These are phyloP conservation scores for Ptychobarbus kaznakovi DNA, from an alignment of 2,797 vertebrate genomes.

Conservation along the genomic window DNA sequence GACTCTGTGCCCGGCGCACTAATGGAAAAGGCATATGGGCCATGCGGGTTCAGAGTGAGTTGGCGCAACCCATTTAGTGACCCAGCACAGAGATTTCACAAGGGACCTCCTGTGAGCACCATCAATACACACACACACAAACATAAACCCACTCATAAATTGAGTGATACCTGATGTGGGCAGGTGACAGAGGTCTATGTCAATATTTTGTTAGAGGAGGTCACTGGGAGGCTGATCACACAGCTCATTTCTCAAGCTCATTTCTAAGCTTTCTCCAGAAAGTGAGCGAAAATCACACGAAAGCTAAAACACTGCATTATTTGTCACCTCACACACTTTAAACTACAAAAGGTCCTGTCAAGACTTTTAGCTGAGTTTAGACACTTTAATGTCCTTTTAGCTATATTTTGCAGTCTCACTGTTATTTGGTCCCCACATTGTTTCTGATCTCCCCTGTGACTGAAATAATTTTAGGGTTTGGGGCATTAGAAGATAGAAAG, in stretches of 20 bases:
- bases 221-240: slow-evolving; percentile 20
- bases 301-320: slow-evolving; percentile 20
- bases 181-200: slow-evolving; percentile 29
- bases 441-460: slow-evolving; percentile 21
- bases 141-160: slow-evolving; percentile 31
- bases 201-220: slow-evolving; percentile 40
- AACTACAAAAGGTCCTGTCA: slow-evolving; percentile 3
- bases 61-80: slow-evolving; percentile 38
- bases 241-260: neutral
- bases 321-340: slow-evolving; percentile 13
- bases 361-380: slow-evolving; percentile 15
- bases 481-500: neutral
- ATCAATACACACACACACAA: slow-evolving; percentile 30
- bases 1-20: neutral
- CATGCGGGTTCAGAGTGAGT: slow-evolving; percentile 12
- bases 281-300: neutral
- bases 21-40: slow-evolving; percentile 33
- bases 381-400: neutral
- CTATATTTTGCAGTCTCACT: neutral
- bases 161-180: slow-evolving; percentile 49
- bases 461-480: slow-evolving; percentile 7
- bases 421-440: slow-evolving; percentile 24
- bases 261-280: neutral
- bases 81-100: slow-evolving; percentile 27
- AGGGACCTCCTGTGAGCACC: slow-evolving; percentile 23